phyloP scores from a whole-genome alignment of 2,888 invertebrate genomes.

The Metallyticus violacea region DNA sequence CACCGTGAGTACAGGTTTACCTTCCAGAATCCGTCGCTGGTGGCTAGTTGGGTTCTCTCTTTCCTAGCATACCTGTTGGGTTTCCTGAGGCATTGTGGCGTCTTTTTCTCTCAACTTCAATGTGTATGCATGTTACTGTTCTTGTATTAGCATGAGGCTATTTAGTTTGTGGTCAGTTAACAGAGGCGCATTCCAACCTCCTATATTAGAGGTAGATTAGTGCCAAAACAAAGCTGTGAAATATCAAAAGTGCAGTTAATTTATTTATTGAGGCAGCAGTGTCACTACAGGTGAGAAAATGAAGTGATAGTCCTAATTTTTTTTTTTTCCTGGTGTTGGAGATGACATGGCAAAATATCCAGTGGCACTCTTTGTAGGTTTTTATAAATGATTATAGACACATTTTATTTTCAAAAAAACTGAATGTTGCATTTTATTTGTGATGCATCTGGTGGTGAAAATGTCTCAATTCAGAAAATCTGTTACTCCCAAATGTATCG shows the following conservation, averaged over 20 bases:
- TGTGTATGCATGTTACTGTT: neutral
- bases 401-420: too few species aligned
- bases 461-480: too few species aligned
- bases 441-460: too few species aligned
- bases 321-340: too few species aligned
- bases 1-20: constrained; percentile 13
- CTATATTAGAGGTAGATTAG: too few species aligned
- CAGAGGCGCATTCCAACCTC: too few species aligned
- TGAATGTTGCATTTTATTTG: too few species aligned
- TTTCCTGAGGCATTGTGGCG: neutral
- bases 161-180: neutral
- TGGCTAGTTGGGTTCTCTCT: neutral
- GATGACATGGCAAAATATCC: too few species aligned
- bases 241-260: neutral
- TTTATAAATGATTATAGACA: too few species aligned
- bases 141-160: neutral
- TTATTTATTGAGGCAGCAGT: neutral
- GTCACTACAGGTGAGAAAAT: neutral
- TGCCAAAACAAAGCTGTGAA: too few species aligned
- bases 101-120: neutral
- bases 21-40: neutral
- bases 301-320: neutral
- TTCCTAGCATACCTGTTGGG: neutral
- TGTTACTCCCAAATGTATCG: too few species aligned
- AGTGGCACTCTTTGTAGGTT: too few species aligned